Conservation (phyloP, 2,113 vertebrate genomes). For the Salvelinus alpinus region DNA sequence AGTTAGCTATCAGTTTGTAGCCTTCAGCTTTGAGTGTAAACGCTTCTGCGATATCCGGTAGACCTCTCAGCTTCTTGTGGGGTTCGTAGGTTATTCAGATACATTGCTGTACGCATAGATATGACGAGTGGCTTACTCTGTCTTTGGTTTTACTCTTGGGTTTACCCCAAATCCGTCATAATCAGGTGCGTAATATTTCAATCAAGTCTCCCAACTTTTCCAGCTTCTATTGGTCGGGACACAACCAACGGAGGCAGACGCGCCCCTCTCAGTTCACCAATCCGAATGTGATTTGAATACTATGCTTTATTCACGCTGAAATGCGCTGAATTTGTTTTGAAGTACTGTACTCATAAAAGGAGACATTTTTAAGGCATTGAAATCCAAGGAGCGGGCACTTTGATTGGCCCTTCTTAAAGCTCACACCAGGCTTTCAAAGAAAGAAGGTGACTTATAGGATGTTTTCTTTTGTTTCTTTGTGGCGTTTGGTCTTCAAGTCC, state of each 20-base stretch:
- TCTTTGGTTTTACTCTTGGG: too few species aligned
- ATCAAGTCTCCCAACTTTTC: conserved; percentile 29
- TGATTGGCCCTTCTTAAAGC: conserved; percentile 59
- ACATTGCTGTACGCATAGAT: neutral
- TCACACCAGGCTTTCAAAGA: conserved; percentile 66
- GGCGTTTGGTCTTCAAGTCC: conserved; percentile 40
- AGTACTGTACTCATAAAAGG: conserved; percentile 81
- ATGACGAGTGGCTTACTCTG: neutral
- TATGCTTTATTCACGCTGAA: conserved; percentile 60
- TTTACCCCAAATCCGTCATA: too few species aligned
- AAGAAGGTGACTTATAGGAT: conserved; percentile 65
- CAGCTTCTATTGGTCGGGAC: conserved; percentile 21
- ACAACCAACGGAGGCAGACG: neutral
- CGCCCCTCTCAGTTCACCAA: conserved; percentile 29
- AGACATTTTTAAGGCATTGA: conserved; percentile 71
- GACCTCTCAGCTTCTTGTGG: conserved; percentile 41
- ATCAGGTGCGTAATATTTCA: conserved; percentile 40
- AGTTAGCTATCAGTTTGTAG: conserved; percentile 30
- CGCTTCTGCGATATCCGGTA: conserved; percentile 49
- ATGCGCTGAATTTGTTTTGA: conserved; percentile 65
- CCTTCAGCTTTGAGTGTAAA: conserved; percentile 47
- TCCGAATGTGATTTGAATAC: conserved; percentile 42
- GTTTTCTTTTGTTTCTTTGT: conserved; percentile 21
- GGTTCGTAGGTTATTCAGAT: conserved; percentile 37
- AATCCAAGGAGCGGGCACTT: conserved; percentile 63